These are phyloP conservation scores for Sylvia borin DNA, from an alignment of 2,797 vertebrate genomes.

Conservation along the genomic window DNA sequence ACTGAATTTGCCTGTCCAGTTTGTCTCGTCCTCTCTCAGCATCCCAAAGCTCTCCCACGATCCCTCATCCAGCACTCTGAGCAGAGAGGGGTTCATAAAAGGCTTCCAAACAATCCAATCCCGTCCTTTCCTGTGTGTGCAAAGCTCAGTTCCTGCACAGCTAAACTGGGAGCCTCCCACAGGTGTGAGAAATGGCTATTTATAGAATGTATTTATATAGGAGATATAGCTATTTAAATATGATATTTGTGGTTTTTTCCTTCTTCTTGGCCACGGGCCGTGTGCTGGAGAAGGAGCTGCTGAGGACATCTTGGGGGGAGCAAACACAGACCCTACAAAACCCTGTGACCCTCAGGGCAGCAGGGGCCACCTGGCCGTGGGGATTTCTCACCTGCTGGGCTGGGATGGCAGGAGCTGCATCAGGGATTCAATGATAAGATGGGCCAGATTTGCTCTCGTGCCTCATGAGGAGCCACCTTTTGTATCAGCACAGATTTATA, in stretches of 20 bases:
- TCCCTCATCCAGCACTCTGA: background rate
- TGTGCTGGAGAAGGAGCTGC: background rate
- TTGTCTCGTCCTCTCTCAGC: background rate
- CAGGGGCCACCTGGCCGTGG: background rate
- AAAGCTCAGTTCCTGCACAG: background rate
- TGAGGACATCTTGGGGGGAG: background rate
- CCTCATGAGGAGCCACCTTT: background rate
- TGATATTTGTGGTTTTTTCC: background rate
- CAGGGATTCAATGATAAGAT: accelerated
- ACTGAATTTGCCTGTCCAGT: background rate
- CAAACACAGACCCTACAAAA: background rate
- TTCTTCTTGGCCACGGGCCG: background rate
- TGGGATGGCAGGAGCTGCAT: background rate
- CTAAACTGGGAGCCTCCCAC: background rate
- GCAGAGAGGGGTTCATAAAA: background rate
- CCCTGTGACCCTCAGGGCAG: background rate
- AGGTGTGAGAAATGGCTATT: background rate
- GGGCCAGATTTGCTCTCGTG: background rate
- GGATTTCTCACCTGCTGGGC: background rate
- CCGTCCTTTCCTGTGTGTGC: background rate
- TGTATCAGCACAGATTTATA: background rate
- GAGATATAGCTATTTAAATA: background rate
- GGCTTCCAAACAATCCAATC: background rate
- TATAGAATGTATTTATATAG: background rate
- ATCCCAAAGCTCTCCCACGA: background rate